Evolutionary conservation across 2,113 vertebrate species (phyloP).

Genomic region (Engystomops pustulosus): DNA sequence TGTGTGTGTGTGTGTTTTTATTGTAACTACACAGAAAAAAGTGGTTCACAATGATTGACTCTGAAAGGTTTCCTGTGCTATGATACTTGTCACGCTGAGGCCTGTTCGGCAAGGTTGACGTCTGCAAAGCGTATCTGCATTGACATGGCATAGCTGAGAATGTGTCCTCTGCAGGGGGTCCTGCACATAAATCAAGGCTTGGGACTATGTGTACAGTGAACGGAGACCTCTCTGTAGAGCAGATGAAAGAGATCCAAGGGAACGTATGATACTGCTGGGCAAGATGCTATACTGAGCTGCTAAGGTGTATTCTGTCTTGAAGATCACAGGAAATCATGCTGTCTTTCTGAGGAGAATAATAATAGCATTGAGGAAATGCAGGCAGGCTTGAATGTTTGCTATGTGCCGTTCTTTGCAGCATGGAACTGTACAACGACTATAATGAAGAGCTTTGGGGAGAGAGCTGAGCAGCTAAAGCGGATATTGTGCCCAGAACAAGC

Average conservation of each 20-base stretch:
- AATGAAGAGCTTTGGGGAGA: conserved; percentile 34
- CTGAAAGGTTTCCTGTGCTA: conserved; percentile 22
- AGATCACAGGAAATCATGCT: conserved; percentile 36
- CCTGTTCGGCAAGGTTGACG: conserved; percentile 33
- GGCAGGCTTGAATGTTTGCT: conserved; percentile 1
- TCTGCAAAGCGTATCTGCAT: conserved; percentile 21
- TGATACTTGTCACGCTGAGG: conserved; percentile 50
- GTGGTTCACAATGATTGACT: conserved; percentile 39
- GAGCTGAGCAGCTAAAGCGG: neutral
- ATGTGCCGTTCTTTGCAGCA: conserved; percentile 32
- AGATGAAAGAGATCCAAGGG: conserved; percentile 44
- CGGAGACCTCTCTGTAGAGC: conserved; percentile 9
- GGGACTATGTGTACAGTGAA: conserved; percentile 25
- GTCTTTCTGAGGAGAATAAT: conserved; percentile 31
- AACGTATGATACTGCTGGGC: conserved; percentile 36
- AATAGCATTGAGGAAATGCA: conserved; percentile 28
- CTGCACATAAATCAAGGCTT: conserved; percentile 42
- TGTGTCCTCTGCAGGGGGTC: conserved; percentile 41
- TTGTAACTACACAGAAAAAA: neutral
- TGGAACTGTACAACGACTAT: neutral
- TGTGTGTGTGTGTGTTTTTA: neutral
- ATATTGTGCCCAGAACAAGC: neutral
- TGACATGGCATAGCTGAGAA: conserved; percentile 40
- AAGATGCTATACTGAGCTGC: conserved; percentile 24
- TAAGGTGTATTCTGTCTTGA: conserved; percentile 33